A percentile compares a stretch with the other conserved stretches of the same genome.
phyloP scores from a whole-genome alignment of 1,140 invertebrate genomes.

The Drosophila bocki region DNA sequence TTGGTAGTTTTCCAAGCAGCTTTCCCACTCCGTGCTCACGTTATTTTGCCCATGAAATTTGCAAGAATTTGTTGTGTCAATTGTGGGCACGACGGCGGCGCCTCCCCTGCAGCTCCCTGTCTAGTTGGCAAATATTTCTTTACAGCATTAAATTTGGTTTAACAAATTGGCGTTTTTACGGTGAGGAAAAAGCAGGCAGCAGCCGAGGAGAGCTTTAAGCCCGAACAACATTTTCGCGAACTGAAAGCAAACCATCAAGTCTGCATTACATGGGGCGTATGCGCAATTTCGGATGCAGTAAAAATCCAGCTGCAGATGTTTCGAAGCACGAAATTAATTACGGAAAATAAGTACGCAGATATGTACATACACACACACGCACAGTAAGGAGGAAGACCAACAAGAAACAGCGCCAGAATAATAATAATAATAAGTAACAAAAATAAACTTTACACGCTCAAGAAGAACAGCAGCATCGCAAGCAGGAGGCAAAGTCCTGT shows the following conservation, averaged over 20 bases:
- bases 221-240: constrained; percentile 41
- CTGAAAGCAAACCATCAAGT: constrained; percentile 70
- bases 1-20: constrained; percentile 24
- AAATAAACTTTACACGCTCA: constrained; percentile 78
- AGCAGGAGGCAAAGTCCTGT: constrained; percentile 4
- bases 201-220: constrained; percentile 21
- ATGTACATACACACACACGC: background rate
- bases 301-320: constrained; percentile 81
- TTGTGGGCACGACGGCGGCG: constrained; percentile 41
- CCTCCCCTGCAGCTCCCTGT: constrained; percentile 6
- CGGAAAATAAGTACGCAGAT: constrained; percentile 57
- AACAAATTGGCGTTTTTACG: constrained; percentile 64
- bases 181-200: constrained; percentile 12
- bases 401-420: constrained; percentile 56
- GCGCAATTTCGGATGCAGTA: constrained; percentile 77
- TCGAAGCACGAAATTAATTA: constrained; percentile 81
- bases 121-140: constrained; percentile 57
- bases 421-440: constrained; percentile 80
- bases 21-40: constrained; percentile 28
- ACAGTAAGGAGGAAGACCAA: constrained; percentile 38
- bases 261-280: constrained; percentile 65
- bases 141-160: constrained; percentile 63
- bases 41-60: constrained; percentile 63
- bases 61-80: constrained; percentile 71
- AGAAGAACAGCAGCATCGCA: constrained; percentile 23